A percentile compares a stretch with the other conserved stretches of the same genome.
These are phyloP conservation scores for Drosophila mayaguana DNA, from an alignment of 2,888 invertebrate species.

Conservation along the genomic window DNA sequence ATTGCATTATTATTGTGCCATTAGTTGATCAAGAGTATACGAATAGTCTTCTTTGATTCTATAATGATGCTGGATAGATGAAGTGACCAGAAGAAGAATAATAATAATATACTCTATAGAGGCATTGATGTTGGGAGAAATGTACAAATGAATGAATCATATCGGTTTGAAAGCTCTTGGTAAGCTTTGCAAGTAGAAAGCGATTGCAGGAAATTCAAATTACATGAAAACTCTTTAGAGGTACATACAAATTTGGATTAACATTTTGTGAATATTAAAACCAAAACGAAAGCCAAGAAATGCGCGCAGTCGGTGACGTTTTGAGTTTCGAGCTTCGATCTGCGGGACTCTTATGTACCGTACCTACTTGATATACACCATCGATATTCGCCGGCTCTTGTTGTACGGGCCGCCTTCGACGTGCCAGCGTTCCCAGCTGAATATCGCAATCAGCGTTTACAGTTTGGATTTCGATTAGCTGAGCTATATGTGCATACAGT, in stretches of 20 bases:
- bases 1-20: conserved; percentile 8
- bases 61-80: conserved; percentile 17
- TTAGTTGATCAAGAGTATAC: not conserved
- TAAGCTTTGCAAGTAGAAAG: conserved; percentile 46
- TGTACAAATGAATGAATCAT: conserved; percentile 51
- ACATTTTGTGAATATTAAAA: conserved; percentile 43
- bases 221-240: conserved; percentile 33
- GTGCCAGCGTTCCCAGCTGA: conserved; percentile 62
- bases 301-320: conserved; percentile 38
- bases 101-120: conserved; percentile 17
- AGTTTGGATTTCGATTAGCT: conserved; percentile 83
- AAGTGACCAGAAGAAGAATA: conserved; percentile 30
- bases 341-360: conserved; percentile 48
- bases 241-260: conserved; percentile 39
- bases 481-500: conserved; percentile 75
- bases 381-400: conserved; percentile 37
- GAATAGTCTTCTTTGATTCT: conserved; percentile 1
- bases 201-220: conserved; percentile 35
- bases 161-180: conserved; percentile 32
- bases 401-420: conserved; percentile 46
- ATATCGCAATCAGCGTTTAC: conserved; percentile 72
- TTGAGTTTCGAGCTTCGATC: conserved; percentile 37
- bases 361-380: conserved; percentile 70
- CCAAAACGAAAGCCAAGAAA: conserved; percentile 48
- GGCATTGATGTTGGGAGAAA: conserved; percentile 20